These are phyloP conservation scores for Leucophenga montana DNA, from an alignment of 2,888 invertebrate genomes.

Conservation along the genomic window DNA sequence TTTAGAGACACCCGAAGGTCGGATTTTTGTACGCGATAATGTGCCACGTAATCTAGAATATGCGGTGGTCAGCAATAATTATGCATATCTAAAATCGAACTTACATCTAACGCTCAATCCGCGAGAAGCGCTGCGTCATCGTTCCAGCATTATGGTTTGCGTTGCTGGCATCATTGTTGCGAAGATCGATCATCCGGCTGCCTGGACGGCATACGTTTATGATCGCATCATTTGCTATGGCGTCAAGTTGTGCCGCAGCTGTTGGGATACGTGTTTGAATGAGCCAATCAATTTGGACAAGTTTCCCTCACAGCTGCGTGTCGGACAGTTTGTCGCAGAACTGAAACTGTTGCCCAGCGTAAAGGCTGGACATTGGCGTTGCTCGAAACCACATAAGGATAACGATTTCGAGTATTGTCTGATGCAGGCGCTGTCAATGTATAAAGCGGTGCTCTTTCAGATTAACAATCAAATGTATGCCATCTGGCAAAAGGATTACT, in stretches of 20 bases:
- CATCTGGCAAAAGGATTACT: constrained; percentile 62
- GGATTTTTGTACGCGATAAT: constrained; percentile 49
- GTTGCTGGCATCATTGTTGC: constrained; percentile 61
- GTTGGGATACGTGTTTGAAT: constrained; percentile 53
- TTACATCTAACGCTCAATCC: constrained; percentile 61
- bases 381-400: constrained; percentile 45
- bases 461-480: constrained; percentile 66
- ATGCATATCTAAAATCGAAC: constrained; percentile 61
- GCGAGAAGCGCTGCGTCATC: constrained; percentile 50
- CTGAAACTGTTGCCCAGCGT: constrained; percentile 48
- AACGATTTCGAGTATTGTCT: constrained; percentile 49
- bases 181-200: constrained; percentile 67
- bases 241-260: constrained; percentile 56
- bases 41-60: constrained; percentile 55
- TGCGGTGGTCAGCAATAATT: constrained; percentile 59
- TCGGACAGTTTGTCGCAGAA: constrained; percentile 63
- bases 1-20: constrained; percentile 60
- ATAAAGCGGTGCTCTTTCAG: constrained; percentile 62
- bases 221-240: constrained; percentile 68
- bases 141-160: constrained; percentile 63
- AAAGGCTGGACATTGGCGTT: constrained; percentile 57
- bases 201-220: constrained; percentile 63
- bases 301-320: constrained; percentile 60
- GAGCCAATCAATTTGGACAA: constrained; percentile 54
- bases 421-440: constrained; percentile 28